phyloP scores from a whole-genome alignment of 2,113 vertebrate genomes.

The Rhinolophus sinicus region DNA sequence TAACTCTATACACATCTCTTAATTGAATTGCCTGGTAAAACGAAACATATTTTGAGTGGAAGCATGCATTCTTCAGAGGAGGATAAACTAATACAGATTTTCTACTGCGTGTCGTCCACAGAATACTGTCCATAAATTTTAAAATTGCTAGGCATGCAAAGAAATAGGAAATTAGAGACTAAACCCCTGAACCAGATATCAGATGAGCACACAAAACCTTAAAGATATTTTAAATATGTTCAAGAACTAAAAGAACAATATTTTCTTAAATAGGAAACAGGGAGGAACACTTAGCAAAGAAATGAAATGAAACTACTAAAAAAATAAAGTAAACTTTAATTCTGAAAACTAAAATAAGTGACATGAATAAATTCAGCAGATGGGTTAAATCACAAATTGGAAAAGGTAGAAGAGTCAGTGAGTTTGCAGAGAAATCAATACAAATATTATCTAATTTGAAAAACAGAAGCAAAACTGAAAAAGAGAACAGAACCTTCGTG shows the following conservation, averaged over 20 bases:
- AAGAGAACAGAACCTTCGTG: background rate
- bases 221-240: background rate
- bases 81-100: background rate
- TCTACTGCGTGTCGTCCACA: background rate
- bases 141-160: background rate
- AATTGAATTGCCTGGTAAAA: background rate
- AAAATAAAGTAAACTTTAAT: background rate
- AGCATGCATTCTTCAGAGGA: background rate
- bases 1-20: background rate
- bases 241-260: background rate
- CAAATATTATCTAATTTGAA: background rate
- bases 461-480: background rate
- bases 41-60: background rate
- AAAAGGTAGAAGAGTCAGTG: background rate
- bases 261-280: background rate
- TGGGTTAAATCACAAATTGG: background rate
- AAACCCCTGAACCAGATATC: background rate
- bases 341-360: background rate
- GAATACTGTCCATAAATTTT: background rate
- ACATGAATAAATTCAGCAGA: background rate
- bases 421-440: background rate
- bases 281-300: background rate
- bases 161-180: background rate
- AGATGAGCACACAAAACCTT: background rate
- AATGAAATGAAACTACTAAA: background rate